Percentiles rank a stretch among this genome's conserved stretches.
Conservation (phyloP, 1,140 invertebrate genomes). For the Caenorhabditis inopinata region DNA sequence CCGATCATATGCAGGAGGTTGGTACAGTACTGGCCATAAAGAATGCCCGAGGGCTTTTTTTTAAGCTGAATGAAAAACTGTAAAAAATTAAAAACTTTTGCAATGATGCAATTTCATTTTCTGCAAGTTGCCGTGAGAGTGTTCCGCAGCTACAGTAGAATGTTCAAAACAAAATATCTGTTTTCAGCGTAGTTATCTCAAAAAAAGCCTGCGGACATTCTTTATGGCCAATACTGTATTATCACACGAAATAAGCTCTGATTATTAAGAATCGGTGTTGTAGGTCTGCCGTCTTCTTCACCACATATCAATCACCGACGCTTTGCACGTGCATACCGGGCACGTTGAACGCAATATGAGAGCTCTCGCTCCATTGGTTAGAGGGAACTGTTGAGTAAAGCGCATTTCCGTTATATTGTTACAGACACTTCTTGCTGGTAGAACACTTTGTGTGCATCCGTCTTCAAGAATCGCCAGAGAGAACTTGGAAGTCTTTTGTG, state of each 20-base stretch:
- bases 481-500: constrained; percentile 94
- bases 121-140: too few relatives aligned
- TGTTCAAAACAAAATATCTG: too few relatives aligned
- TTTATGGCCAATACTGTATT: too few relatives aligned
- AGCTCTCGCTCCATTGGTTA: constrained; percentile 73
- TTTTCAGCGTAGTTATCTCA: too few relatives aligned
- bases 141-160: too few relatives aligned
- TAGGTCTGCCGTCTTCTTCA: constrained; percentile 93
- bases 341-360: constrained; percentile 90
- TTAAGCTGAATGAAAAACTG: too few relatives aligned
- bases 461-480: constrained; percentile 91
- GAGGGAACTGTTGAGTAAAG: neutral
- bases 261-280: too few relatives aligned
- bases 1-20: constrained; percentile 87
- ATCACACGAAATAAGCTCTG: too few relatives aligned
- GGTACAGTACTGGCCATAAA: constrained; percentile 36
- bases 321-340: constrained; percentile 88
- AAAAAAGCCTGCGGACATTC: too few relatives aligned
- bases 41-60: too few relatives aligned
- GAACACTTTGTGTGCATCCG: constrained; percentile 85
- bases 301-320: constrained; percentile 89
- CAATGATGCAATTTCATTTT: too few relatives aligned
- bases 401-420: constrained; percentile 60
- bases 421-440: constrained; percentile 85
- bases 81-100: too few relatives aligned